Base-by-base conservation (phyloP, 2,888 invertebrate species). In the Uropetala carovei region DNA sequence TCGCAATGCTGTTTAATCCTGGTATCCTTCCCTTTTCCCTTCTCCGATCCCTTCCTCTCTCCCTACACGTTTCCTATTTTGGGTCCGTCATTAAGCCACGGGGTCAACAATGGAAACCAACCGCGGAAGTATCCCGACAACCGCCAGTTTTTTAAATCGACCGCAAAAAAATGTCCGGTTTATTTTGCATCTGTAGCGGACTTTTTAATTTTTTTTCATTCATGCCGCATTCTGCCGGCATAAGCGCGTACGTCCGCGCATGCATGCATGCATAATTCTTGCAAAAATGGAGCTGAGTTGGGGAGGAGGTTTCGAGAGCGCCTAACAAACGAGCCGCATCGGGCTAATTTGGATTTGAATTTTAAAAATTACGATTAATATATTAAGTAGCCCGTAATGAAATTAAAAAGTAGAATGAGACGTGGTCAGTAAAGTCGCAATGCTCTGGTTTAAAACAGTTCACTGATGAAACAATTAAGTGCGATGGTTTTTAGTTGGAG, bases 1-100 rank as follows among this genome's bases (percentile, higher is more conserved):
- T 75, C 75, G 75, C 75, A 75, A 75, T 75, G 75, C 75, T 75
- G 27, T 75, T 75, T 75, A 75, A 27, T 75, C 75, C 27, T 75
- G 75, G 75, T 27, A 75, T 75, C 27, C 75, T 27, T 75, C 75
- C 43, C 43, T 43, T 43, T 43, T 43, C 5, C 43, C 43, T 43
- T 5, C 43, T 43, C 43, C 43, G 43, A 75, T 27, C 75, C 75
- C 22, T 27, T 75, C 75, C 75, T 22, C 27, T 22, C 27, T 43
- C 43, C 75, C 27, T 22, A 18, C 60, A 27, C 11, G 11, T 22
- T n/a, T 22, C 68, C 9, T 75, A 75, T 22, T 75, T 75, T 75
- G 75, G 75, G 75, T 27, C 13, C 22, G 75, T 75, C 75, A 75
- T 75, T 75, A 75, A n/a, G 75, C 22, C 22, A 27, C 11, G 27